Evolutionary conservation across 2,888 invertebrate species (phyloP), one percentile per base, ranked within the genome.

Genomic region (Drosophila affinis): DNA sequence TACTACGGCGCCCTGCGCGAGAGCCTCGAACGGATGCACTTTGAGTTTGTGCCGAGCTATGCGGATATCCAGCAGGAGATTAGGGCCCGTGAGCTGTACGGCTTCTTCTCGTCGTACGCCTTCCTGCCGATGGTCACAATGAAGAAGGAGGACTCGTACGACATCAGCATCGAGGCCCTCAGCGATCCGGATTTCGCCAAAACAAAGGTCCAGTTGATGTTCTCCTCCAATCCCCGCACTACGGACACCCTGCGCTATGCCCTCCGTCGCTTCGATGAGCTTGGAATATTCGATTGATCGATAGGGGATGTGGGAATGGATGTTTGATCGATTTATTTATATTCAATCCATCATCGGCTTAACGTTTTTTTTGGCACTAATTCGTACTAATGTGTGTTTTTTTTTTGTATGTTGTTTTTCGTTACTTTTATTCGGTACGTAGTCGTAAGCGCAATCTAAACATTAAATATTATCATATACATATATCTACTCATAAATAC

Each of bases 41-140:
- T 76, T 17, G 71, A 75, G 3, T 64, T 75, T 14, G 79, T 91
- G 62, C 91, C 91, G 14, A 88, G 88, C 29, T 78, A 81, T 61
- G 78, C 82, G 24, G 90, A 90, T n/a, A 76, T 91, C 0, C 77
- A 86, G 62, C 67, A 72, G 6, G 91, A 91, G 81, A 89, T 91
- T 1, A 56, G 69, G 0, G 75, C 81, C 12, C 83, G 91, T 3
- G 91, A 91, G 56, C 75, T 91, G 1, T 92, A 91, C 24, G 91
- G 91, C 0, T 91, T 91, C 77, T 91, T 91, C 67, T 90, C 91
- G 7, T 89, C 91, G n/a, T 90, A 91, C 34, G 89, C 91, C 3
- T 91, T 92, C 58, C 71, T 91, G 63, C 92, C 91, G 10, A 91
- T 91, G 90, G 89, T 92, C 5, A 90, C 92, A 49, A 91, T 91